phyloP scores from a whole-genome alignment of 2,888 invertebrate genomes.

The Aphrophora alni region DNA sequence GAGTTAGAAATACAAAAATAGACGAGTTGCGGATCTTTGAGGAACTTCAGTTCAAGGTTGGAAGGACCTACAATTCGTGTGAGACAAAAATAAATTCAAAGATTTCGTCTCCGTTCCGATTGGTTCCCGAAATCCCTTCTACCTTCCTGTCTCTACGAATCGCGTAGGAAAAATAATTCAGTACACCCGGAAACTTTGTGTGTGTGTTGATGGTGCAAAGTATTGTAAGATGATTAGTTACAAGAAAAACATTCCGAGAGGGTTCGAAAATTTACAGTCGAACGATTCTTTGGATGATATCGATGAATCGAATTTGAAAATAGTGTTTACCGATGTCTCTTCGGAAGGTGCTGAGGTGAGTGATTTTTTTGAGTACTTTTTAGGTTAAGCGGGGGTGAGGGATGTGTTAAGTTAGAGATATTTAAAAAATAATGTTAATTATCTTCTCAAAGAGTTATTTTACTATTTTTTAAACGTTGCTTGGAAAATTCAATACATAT shows the following conservation, averaged over 20 bases:
- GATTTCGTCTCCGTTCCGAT: neutral
- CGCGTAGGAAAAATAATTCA: neutral
- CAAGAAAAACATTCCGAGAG: slow-evolving; percentile 24
- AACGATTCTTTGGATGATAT: slow-evolving; percentile 32
- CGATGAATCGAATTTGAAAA: slow-evolving; percentile 32
- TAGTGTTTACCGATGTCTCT: slow-evolving; percentile 25
- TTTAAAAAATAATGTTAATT: no score
- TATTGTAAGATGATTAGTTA: slow-evolving; percentile 28
- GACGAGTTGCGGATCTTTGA: neutral
- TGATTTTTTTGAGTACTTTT: neutral
- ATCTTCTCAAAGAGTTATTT: no score
- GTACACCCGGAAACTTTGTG: neutral
- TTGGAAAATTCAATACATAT: no score
- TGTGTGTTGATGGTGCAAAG: no score
- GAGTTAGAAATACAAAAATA: no score
- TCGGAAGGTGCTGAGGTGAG: neutral
- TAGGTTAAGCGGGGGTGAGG: no score
- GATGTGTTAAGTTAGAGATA: no score
- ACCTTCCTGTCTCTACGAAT: neutral
- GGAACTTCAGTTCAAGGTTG: neutral
- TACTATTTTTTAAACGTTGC: no score
- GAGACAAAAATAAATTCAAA: neutral
- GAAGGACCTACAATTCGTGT: neutral
- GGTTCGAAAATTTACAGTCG: slow-evolving; percentile 22
- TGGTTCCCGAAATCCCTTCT: slow-evolving; percentile 2